phyloP scores from a whole-genome alignment of 2,888 invertebrate species.

The Mesorhabditis spiculigera region DNA sequence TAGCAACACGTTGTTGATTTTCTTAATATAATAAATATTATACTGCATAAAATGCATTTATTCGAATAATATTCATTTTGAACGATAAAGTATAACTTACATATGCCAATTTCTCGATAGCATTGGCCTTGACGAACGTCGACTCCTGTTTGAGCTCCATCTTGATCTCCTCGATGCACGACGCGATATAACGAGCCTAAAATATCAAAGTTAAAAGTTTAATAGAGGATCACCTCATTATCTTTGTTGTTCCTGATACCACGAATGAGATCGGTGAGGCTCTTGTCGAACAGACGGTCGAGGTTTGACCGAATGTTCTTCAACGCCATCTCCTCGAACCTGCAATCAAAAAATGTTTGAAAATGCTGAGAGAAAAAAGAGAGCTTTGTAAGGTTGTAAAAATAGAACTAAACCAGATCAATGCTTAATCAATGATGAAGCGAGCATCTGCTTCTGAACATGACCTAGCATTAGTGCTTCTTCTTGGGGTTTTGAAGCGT shows the following conservation, averaged over 20 bases:
- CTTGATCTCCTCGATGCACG: constrained; percentile 99
- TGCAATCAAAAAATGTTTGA: constrained; percentile 9
- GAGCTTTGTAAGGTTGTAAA: background rate
- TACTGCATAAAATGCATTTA: too few species aligned
- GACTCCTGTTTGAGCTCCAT: constrained; percentile 95
- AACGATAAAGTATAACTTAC: constrained; percentile 63
- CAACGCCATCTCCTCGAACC: constrained; percentile 48
- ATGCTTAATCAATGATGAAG: background rate
- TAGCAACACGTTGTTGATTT: too few species aligned
- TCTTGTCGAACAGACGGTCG: constrained; percentile 99
- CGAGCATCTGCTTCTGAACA: too few species aligned
- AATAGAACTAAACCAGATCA: constrained; percentile 2
- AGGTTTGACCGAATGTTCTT: constrained; percentile 71
- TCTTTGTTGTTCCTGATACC: constrained; percentile 99
- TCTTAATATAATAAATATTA: too few species aligned
- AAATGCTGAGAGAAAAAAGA: background rate
- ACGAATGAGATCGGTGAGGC: constrained; percentile 93
- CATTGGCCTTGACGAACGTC: constrained; percentile 94
- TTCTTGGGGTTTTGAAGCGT: too few species aligned
- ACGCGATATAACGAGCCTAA: constrained; percentile 94
- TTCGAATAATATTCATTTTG: too few species aligned
- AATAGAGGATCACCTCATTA: constrained; percentile 78
- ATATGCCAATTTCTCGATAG: constrained; percentile 96
- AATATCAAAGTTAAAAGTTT: constrained; percentile 27
- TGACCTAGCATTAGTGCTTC: too few species aligned